A percentile compares a stretch with the other conserved stretches of the same genome.
phyloP scores from a whole-genome alignment of 2,797 vertebrate genomes.

The Acanthiza pusilla region DNA sequence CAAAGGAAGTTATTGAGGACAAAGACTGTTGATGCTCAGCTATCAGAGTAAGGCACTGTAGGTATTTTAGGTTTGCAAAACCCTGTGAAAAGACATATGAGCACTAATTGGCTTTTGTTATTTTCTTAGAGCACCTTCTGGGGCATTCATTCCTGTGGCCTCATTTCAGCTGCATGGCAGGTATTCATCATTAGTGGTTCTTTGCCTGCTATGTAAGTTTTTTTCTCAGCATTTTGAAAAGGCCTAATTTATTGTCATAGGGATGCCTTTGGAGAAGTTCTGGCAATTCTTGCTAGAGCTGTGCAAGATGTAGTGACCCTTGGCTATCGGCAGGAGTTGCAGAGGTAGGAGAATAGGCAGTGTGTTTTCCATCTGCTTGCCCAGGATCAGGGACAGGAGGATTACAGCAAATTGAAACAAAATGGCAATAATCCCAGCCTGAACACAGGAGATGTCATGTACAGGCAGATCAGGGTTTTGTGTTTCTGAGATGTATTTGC shows the following conservation, averaged over 20 bases:
- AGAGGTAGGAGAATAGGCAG: neutral
- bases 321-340: neutral
- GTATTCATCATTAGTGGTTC: neutral
- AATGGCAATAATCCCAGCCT: neutral
- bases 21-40: neutral
- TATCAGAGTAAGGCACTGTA: neutral
- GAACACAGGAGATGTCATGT: neutral
- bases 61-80: neutral
- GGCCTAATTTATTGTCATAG: neutral
- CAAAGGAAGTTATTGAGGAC: neutral
- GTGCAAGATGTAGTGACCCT: neutral
- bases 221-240: neutral
- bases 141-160: neutral
- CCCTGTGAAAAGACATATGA: neutral
- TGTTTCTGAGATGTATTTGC: neutral
- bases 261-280: neutral
- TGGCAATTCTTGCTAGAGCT: neutral
- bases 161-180: neutral
- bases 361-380: neutral
- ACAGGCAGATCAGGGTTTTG: neutral
- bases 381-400: neutral
- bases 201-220: neutral
- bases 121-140: neutral
- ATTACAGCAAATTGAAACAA: neutral
- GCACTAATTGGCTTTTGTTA: slow-evolving; percentile 5